Conservation (phyloP, 1,140 invertebrate genomes). For the Tribolium madens region DNA sequence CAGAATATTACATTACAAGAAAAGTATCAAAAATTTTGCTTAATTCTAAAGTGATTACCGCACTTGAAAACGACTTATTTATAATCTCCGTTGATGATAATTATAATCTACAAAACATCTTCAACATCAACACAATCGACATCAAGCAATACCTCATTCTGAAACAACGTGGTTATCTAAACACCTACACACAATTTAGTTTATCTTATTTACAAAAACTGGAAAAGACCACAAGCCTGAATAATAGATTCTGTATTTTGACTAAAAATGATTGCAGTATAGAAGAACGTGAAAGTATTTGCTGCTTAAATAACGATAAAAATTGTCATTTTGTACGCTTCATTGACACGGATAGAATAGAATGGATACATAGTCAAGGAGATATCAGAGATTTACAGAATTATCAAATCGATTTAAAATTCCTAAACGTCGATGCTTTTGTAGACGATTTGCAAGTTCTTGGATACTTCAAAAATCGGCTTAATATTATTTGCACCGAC, state of each 20-base stretch:
- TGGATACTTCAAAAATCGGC: neutral
- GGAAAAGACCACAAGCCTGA: neutral
- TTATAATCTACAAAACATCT: neutral
- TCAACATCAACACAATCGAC: neutral
- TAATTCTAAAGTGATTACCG: neutral
- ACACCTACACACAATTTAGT: neutral
- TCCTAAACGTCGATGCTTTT: neutral
- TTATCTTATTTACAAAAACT: neutral
- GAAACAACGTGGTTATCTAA: neutral
- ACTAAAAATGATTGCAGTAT: neutral
- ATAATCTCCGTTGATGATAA: neutral
- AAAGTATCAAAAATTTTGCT: slow-evolving; percentile 1
- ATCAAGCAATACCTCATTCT: neutral
- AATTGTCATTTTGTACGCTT: slow-evolving; percentile 4
- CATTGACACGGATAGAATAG: neutral
- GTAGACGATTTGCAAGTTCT: neutral
- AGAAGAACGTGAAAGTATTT: neutral
- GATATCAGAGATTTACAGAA: neutral
- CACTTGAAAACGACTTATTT: slow-evolving; percentile 5
- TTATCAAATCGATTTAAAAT: neutral
- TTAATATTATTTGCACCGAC: slow-evolving; percentile 1
- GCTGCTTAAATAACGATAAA: neutral
- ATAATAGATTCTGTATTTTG: neutral
- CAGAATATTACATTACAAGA: neutral
- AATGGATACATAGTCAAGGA: neutral